These are phyloP conservation scores for Slavum lentiscoides DNA, from an alignment of 2,888 invertebrate genomes.

Conservation along the genomic window DNA sequence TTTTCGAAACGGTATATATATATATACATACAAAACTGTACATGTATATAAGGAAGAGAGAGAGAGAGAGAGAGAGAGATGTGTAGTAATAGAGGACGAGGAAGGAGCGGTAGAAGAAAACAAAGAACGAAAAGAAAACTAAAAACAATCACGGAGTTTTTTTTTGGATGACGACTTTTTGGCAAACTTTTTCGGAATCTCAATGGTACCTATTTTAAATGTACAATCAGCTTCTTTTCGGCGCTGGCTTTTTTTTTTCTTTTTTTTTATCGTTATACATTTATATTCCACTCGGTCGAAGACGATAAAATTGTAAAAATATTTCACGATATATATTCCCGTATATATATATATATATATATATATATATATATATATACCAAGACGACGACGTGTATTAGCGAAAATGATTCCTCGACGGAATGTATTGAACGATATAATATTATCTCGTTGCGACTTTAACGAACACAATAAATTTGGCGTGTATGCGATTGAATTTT, in stretches of 20 bases:
- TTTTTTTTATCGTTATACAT: conserved; percentile 26
- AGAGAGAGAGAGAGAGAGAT: background rate
- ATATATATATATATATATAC: too few relatives aligned
- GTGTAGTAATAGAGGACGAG: background rate
- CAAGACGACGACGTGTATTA: background rate
- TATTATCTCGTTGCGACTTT: background rate
- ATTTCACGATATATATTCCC: conserved; percentile 1
- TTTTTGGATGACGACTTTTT: conserved; percentile 32
- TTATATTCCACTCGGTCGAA: conserved; percentile 16
- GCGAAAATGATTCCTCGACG: background rate
- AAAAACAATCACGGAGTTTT: conserved; percentile 46
- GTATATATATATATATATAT: background rate
- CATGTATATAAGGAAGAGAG: background rate
- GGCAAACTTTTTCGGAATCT: conserved; percentile 43
- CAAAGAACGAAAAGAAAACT: background rate
- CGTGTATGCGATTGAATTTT: background rate
- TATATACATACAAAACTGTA: conserved; percentile 16
- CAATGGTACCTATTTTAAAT: conserved; percentile 41
- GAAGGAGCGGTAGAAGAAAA: background rate
- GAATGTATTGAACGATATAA: background rate
- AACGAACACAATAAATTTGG: background rate
- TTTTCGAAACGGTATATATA: conserved; percentile 9
- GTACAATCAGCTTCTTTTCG: conserved; percentile 32
- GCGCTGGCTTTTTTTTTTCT: background rate
- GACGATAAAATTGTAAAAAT: background rate